Conservation (phyloP, 2,888 invertebrate species). For the Drosophila barbarae region DNA sequence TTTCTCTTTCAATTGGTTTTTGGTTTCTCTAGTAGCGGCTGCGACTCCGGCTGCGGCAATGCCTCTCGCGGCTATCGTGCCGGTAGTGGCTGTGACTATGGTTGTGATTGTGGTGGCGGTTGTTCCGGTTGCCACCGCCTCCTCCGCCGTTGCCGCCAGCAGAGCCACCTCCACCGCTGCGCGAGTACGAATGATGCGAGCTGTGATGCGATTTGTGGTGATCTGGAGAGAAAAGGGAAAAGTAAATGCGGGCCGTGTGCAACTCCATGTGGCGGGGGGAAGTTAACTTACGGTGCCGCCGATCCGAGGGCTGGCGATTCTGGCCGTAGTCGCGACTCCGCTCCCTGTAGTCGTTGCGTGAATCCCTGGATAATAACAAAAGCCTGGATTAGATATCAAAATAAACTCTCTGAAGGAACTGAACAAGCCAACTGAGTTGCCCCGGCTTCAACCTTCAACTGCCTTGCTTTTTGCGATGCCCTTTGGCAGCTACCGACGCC, state of each 20-base stretch:
- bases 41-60: constrained; percentile 78
- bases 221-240: constrained; percentile 47
- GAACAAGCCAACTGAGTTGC: background rate
- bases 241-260: constrained; percentile 7
- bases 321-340: constrained; percentile 74
- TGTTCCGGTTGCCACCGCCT: constrained; percentile 54
- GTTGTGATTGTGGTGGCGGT: constrained; percentile 57
- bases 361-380: constrained; percentile 46
- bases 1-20: constrained; percentile 2
- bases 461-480: background rate
- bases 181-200: constrained; percentile 65
- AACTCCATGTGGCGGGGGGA: constrained; percentile 1
- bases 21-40: constrained; percentile 74
- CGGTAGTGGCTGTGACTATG: constrained; percentile 69
- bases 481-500: too few relatives aligned
- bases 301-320: constrained; percentile 67
- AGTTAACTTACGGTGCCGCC: constrained; percentile 70
- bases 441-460: background rate
- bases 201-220: constrained; percentile 75
- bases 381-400: background rate
- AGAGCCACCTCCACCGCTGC: constrained; percentile 61
- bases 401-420: background rate
- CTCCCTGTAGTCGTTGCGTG: constrained; percentile 70
- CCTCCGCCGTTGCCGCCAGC: constrained; percentile 5
- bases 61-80: constrained; percentile 69